Percentiles rank a stretch among this genome's conserved stretches.
phyloP scores from a whole-genome alignment of 2,797 vertebrate species.

The Aselliscus stoliczkanus region DNA sequence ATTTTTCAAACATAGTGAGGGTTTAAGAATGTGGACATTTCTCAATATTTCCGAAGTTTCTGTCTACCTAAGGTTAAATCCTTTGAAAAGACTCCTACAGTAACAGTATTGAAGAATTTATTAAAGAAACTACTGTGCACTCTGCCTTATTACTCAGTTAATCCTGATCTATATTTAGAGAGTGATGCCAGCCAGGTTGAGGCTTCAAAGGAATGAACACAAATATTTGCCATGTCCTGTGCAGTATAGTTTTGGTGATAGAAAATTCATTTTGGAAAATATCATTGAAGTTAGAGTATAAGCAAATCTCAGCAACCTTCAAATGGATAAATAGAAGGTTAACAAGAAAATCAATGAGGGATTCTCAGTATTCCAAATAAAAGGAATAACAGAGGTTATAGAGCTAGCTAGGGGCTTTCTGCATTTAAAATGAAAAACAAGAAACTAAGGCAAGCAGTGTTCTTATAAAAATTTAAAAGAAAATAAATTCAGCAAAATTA shows the following conservation, averaged over 20 bases:
- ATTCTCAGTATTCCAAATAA: conserved; percentile 47
- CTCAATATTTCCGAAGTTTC: conserved; percentile 44
- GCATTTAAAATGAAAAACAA: conserved; percentile 36
- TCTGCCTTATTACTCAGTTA: conserved; percentile 33
- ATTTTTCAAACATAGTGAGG: conserved; percentile 27
- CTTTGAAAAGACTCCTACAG: conserved; percentile 54
- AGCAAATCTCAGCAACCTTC: conserved; percentile 59
- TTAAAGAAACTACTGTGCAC: conserved; percentile 51
- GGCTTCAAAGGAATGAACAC: neutral
- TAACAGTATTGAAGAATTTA: conserved; percentile 43
- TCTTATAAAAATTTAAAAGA: neutral
- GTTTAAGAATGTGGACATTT: conserved; percentile 56
- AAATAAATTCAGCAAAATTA: neutral
- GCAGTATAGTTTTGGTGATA: conserved; percentile 38
- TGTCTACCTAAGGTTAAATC: conserved; percentile 48
- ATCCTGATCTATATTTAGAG: conserved; percentile 46
- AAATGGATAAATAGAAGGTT: conserved; percentile 57
- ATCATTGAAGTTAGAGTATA: conserved; percentile 59
- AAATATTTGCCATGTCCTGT: neutral
- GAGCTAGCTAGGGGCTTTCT: neutral
- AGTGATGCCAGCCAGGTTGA: conserved; percentile 21
- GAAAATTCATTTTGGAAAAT: conserved; percentile 70
- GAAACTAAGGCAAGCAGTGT: neutral
- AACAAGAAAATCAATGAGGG: conserved; percentile 26
- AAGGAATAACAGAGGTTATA: neutral